Percentiles rank a stretch among this genome's conserved stretches.
phyloP scores from a whole-genome alignment of 2,797 vertebrate genomes.

The Phoebastria nigripes region DNA sequence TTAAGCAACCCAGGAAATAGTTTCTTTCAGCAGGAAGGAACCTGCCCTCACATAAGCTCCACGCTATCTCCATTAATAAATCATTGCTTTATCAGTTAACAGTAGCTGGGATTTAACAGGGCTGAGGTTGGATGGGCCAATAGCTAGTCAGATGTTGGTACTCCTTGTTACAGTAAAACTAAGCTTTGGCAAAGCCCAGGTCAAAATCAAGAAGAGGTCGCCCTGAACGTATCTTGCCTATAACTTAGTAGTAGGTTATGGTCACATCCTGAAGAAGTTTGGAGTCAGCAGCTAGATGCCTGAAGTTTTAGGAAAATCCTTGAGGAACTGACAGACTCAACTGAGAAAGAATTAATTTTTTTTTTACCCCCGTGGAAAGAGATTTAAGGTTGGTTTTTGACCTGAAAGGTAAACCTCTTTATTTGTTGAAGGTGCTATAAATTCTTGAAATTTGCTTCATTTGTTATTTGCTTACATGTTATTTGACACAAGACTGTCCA shows the following conservation, averaged over 20 bases:
- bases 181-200: background rate
- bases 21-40: background rate
- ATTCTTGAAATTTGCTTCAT: background rate
- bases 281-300: background rate
- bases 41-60: background rate
- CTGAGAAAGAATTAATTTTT: background rate
- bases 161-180: background rate
- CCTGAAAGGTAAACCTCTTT: background rate
- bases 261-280: background rate
- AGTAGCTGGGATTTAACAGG: background rate
- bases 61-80: background rate
- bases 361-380: background rate
- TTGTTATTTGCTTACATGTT: constrained; percentile 12
- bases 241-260: background rate
- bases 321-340: background rate
- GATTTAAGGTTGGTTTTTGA: background rate
- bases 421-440: background rate
- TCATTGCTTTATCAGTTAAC: background rate
- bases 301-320: background rate
- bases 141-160: background rate
- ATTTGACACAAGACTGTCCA: background rate
- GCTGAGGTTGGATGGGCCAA: background rate
- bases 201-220: background rate
- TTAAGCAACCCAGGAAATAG: background rate
- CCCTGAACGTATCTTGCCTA: background rate